A percentile compares a stretch with the other conserved stretches of the same genome.
Evolutionary conservation across 53 echinoderm and acorn worm species (phyloP).

Genomic region (Paracentrotus lividus): DNA sequence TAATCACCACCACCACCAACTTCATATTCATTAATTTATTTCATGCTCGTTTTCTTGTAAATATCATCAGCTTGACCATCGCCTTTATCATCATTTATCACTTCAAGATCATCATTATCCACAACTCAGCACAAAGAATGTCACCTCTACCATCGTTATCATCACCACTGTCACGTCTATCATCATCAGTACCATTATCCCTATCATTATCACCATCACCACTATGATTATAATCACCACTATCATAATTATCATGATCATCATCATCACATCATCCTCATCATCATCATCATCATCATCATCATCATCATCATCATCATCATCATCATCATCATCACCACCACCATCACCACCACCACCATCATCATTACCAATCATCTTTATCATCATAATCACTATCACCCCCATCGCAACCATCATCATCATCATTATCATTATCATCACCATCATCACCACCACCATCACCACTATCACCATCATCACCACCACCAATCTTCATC

Average conservation of each 20-base stretch:
- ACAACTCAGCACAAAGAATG: too few species aligned
- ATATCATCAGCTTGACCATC: too few species aligned
- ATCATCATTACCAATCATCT: not conserved
- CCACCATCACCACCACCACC: not conserved
- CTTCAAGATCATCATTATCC: too few species aligned
- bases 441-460: not conserved
- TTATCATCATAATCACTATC: not conserved
- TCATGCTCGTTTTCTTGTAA: too few species aligned
- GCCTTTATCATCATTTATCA: too few species aligned
- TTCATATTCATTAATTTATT: not conserved
- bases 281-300: not conserved
- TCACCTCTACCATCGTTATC: not conserved
- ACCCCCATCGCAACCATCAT: not conserved
- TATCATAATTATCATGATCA: too few species aligned
- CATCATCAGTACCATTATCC: not conserved
- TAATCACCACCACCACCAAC: not conserved
- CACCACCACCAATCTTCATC: not conserved
- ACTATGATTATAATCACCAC: too few species aligned
- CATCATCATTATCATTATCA: not conserved
- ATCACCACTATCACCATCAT: not conserved
- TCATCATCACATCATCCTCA: too few species aligned
- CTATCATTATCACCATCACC: too few species aligned
- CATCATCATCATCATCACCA: not conserved
- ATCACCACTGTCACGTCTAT: not conserved
- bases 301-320: not conserved